Base-by-base conservation (phyloP, 1,140 invertebrate genomes). In the Eulimnadia texana region DNA sequence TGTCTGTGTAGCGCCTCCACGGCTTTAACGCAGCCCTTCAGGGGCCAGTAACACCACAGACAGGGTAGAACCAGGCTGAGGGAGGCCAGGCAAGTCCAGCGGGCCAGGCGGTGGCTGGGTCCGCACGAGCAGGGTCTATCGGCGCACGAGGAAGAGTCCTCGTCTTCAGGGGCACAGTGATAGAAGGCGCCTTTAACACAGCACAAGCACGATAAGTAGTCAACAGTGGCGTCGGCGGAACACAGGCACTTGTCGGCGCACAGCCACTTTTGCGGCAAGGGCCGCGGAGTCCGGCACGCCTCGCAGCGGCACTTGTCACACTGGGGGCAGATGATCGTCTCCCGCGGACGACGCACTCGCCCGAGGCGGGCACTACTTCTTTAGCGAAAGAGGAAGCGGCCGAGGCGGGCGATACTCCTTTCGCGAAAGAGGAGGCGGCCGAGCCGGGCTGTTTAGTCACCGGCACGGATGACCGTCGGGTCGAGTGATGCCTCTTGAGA, bases 121-220 rank as follows among this genome's bases (percentile, higher is more conserved):
- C 80, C 80, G 73, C 88, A 92, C 55, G 86, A 87, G 72, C 89
- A 92, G 2, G 89, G 90, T 74, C 91, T 83, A 72, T 90, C 87
- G 64, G 86, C 85, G 70, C 84, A 88, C 16, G 73, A 73, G 25
- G 75, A 80, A 51, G 78, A 78, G 63, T 80, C 80, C 67, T 86
- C 84, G 64, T 79, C 77, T 65, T 81, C 80, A 64, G 79, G 82
- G 63, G 83, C 82, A 74, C 89, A 93, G 72, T 95, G 92, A 74
- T 95, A 96, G 73, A 93, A 92, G 28, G 91, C 71, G 50, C 84
- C 89, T 72, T 93, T 92, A 65, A 91, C 90, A 73, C 90, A 93
- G 76, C 91, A 95, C 74, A 95, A 80, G 72, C 92, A 95, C 62
- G 88, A 88, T 56, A 84, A 84, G 71, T 89, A 88, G 74, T 94